Conservation (phyloP, 2,113 vertebrate genomes). For the Epinephelus moara region DNA sequence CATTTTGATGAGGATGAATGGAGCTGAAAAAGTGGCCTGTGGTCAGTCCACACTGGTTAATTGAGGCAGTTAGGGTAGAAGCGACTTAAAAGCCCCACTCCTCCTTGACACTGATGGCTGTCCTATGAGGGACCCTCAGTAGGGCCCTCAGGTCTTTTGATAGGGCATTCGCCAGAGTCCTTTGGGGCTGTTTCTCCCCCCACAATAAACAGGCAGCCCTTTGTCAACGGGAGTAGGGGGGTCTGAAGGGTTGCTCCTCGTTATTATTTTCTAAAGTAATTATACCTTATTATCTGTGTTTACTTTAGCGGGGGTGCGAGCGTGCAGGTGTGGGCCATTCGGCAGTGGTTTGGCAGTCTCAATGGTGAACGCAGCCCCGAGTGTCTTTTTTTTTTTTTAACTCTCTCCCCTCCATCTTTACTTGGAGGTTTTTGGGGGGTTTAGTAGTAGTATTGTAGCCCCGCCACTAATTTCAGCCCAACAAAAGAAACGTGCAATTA, state of each 20-base stretch:
- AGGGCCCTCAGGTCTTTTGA: constrained; percentile 77
- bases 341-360: constrained; percentile 89
- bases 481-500: constrained; percentile 96
- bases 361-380: constrained; percentile 88
- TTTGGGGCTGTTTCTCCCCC: constrained; percentile 86
- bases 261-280: constrained; percentile 96
- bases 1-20: constrained; percentile 68
- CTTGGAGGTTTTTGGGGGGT: constrained; percentile 86
- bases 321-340: constrained; percentile 97
- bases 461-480: constrained; percentile 93
- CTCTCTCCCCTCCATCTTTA: constrained; percentile 78
- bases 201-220: constrained; percentile 90
- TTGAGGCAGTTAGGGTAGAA: constrained; percentile 69
- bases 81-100: constrained; percentile 75
- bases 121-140: constrained; percentile 73
- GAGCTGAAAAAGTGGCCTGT: constrained; percentile 59
- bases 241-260: constrained; percentile 81
- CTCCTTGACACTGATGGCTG: constrained; percentile 75
- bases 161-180: constrained; percentile 80
- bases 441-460: constrained; percentile 92
- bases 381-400: constrained; percentile 82
- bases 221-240: constrained; percentile 84
- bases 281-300: constrained; percentile 98
- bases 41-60: constrained; percentile 72
- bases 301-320: constrained; percentile 92